Percentiles rank a stretch among this genome's conserved stretches.
Evolutionary conservation across 1,140 invertebrate species (phyloP).

Genomic region (Melipona quadrifasciata): DNA sequence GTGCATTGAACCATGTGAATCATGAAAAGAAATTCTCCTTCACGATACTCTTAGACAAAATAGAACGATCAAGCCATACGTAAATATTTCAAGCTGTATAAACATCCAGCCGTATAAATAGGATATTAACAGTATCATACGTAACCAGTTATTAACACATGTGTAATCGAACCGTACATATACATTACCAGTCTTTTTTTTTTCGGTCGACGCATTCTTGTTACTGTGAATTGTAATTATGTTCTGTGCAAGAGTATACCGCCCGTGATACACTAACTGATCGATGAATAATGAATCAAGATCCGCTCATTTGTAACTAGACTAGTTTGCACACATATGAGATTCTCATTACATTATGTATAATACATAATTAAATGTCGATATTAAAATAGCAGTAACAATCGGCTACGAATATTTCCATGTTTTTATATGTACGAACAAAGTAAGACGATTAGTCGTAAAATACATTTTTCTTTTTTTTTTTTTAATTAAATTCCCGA

Average conservation of each 20-base stretch:
- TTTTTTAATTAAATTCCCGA: not conserved
- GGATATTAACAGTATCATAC: slow-evolving; percentile 25
- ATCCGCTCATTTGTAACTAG: slow-evolving; percentile 23
- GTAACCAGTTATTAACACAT: slow-evolving; percentile 28
- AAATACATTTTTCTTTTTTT: not conserved
- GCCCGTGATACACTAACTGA: slow-evolving; percentile 20
- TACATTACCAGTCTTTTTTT: not conserved
- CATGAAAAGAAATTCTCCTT: slow-evolving; percentile 27
- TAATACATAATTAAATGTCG: slow-evolving; percentile 11
- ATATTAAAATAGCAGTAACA: not conserved
- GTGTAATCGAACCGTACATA: slow-evolving; percentile 32
- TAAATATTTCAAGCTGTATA: not conserved
- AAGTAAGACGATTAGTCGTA: not conserved
- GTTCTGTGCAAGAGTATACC: slow-evolving; percentile 47
- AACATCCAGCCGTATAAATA: not conserved
- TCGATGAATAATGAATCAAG: slow-evolving; percentile 36
- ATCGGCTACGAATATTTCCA: slow-evolving; percentile 2
- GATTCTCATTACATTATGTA: slow-evolving; percentile 31
- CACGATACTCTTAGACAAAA: not conserved
- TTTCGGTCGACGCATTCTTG: slow-evolving; percentile 20
- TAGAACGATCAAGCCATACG: slow-evolving; percentile 8
- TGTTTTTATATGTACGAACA: not conserved
- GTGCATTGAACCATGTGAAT: slow-evolving; percentile 50
- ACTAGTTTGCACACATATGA: slow-evolving; percentile 62
- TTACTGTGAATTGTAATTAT: slow-evolving; percentile 34